These are phyloP conservation scores for Neodontobutis hainanensis DNA, from an alignment of 2,113 vertebrate species.

Conservation along the genomic window DNA sequence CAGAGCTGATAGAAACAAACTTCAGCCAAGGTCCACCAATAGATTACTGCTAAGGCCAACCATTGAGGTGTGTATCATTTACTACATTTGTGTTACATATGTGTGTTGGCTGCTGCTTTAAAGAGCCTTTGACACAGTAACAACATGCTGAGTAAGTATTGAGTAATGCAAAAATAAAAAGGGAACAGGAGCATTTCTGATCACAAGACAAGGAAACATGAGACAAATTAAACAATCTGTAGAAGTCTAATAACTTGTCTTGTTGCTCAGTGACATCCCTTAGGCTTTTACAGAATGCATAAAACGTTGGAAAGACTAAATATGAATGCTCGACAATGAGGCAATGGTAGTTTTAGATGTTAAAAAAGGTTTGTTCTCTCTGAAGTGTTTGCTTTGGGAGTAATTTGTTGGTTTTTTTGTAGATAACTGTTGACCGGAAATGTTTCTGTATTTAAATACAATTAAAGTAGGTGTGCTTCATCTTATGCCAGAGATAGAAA, in stretches of 20 bases:
- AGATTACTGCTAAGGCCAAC: too few species aligned
- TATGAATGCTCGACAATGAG: too few species aligned
- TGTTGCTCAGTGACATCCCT: too few species aligned
- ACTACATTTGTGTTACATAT: too few species aligned
- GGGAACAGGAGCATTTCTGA: slow-evolving; percentile 38
- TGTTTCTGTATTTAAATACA: neutral
- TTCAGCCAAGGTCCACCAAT: neutral
- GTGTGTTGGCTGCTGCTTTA: slow-evolving; percentile 9
- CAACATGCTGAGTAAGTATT: slow-evolving; percentile 13
- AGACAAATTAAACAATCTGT: neutral
- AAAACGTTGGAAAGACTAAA: too few species aligned
- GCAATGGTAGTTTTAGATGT: too few species aligned
- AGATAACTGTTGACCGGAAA: neutral
- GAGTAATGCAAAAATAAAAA: slow-evolving; percentile 10
- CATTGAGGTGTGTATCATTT: too few species aligned
- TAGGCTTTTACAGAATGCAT: too few species aligned
- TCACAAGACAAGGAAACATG: slow-evolving; percentile 26
- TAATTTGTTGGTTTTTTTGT: neutral
- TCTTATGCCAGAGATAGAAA: too few species aligned
- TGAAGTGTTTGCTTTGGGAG: neutral
- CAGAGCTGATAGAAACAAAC: neutral
- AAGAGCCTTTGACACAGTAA: slow-evolving; percentile 38
- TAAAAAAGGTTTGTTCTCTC: too few species aligned
- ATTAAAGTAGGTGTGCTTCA: too few species aligned
- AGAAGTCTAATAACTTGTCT: too few species aligned